Percentiles rank a stretch among this genome's conserved stretches.
Conservation (phyloP, 2,113 vertebrate genomes). For the Siniperca chuatsi region DNA sequence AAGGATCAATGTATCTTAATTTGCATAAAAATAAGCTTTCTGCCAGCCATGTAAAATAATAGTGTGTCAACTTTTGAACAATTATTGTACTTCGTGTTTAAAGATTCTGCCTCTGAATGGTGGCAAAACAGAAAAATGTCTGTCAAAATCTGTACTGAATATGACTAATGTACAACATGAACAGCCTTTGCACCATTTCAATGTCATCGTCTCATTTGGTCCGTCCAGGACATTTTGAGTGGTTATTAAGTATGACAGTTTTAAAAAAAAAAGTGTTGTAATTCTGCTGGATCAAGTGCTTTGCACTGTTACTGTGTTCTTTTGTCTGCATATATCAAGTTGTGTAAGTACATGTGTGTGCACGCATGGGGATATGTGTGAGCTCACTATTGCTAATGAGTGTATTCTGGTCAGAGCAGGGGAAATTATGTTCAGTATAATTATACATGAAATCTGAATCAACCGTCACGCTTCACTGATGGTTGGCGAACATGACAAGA, state of each 20-base stretch:
- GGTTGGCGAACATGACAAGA: neutral
- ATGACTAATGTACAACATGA: neutral
- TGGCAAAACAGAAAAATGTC: conserved; percentile 14
- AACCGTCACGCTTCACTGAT: neutral
- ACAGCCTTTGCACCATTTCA: conserved; percentile 2
- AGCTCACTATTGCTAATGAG: conserved; percentile 15
- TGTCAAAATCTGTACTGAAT: conserved; percentile 3
- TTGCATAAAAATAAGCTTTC: conserved; percentile 18
- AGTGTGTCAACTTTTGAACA: conserved; percentile 6
- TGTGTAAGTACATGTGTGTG: neutral
- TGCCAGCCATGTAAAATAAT: neutral
- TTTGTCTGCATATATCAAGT: neutral
- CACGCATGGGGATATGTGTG: neutral
- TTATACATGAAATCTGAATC: conserved; percentile 25
- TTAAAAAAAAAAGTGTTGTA: neutral
- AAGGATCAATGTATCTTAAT: conserved; percentile 11
- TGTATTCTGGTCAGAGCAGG: conserved; percentile 1
- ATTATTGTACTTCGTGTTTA: conserved; percentile 12
- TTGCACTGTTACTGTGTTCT: neutral
- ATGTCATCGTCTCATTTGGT: neutral
- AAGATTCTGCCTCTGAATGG: conserved; percentile 1
- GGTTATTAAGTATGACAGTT: conserved; percentile 30
- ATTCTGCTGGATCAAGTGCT: conserved; percentile 17
- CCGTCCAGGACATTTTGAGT: conserved; percentile 8
- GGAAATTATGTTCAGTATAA: conserved; percentile 21